Conservation (phyloP, 2,797 vertebrate genomes). For the Pygocentrus nattereri region DNA sequence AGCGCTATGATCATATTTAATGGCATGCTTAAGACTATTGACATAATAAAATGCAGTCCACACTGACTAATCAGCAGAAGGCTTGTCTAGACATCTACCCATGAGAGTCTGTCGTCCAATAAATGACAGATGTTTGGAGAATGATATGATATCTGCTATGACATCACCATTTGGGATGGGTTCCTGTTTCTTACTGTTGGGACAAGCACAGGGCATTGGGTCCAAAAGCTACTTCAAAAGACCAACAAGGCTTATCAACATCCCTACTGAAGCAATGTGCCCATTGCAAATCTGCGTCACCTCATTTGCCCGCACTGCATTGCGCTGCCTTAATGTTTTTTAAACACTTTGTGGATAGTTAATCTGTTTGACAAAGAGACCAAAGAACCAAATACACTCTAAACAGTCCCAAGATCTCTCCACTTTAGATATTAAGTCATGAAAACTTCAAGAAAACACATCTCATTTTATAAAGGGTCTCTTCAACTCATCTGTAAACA, state of each 20-base stretch:
- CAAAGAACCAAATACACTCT: background rate
- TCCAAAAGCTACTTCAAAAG: background rate
- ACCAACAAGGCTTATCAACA: slow-evolving; percentile 1
- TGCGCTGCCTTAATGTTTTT: background rate
- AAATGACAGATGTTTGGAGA: slow-evolving; percentile 45
- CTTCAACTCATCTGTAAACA: slow-evolving; percentile 23
- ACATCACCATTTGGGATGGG: slow-evolving; percentile 8
- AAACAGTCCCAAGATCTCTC: slow-evolving; percentile 11
- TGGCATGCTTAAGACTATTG: background rate
- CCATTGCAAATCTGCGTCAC: background rate
- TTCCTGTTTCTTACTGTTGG: slow-evolving; percentile 18
- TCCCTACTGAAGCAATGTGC: slow-evolving; percentile 6
- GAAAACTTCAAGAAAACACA: background rate
- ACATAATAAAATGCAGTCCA: slow-evolving; percentile 24
- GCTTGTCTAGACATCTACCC: slow-evolving; percentile 49
- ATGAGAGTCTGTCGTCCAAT: slow-evolving; percentile 25
- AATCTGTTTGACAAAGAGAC: background rate
- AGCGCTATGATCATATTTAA: slow-evolving; percentile 16
- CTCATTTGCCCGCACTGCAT: background rate
- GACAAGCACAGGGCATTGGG: background rate
- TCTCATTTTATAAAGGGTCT: slow-evolving; percentile 4
- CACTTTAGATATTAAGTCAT: slow-evolving; percentile 15
- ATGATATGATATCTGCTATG: slow-evolving; percentile 41
- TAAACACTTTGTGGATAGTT: background rate
- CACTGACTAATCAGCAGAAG: slow-evolving; percentile 36